Base-by-base conservation (phyloP, 1,140 invertebrate genomes). In the Drosophila virilis region DNA sequence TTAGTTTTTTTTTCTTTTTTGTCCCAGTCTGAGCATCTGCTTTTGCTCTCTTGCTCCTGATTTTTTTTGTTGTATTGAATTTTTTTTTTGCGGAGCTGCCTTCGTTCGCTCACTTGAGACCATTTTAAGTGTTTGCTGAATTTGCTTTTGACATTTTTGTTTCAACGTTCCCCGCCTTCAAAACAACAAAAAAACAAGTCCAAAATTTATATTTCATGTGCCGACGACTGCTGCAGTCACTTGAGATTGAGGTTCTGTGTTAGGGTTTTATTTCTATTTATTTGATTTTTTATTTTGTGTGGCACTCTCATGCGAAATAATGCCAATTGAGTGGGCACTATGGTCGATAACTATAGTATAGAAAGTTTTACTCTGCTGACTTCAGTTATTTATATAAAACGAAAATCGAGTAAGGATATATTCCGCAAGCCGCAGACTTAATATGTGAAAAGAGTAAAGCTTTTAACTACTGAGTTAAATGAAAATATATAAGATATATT, bases 71-170 rank as follows among this genome's bases (percentile, higher is more conserved):
- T n/a, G n/a, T 68, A 82, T 84, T 80, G 77, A 80, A 80, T 84
- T 80, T 72, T 54, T 51, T 60, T 17, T 77, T n/a, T n/a, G n/a
- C 70, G 46, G 58, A 57, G 60, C 60, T 65, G 73, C 59, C 43
- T 54, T 42, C 33, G 42, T 55, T 65, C 33, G 70, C 61, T 68
- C 83, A 79, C 83, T 86, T 74, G 83, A 86, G 83, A 86, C 83
- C 83, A 65, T 79, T 86, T 86, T 77, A 88, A 82, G 83, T 79
- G 76, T 86, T 86, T 74, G 75, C 78, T 72, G 74, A 68, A 71
- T 85, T 86, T 75, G 66, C 70, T 81, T 85, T 78, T 80, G 70
- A 81, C 54, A 80, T 68, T 78, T 68, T 57, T 70, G 46, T 71
- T 69, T 73, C 40, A 59, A 17, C 62, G 43, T 9, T 61, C 2